A percentile compares a stretch with the other conserved stretches of the same genome.
Conservation (phyloP, 1,140 invertebrate genomes). For the Lordiphosa stackelbergi region DNA sequence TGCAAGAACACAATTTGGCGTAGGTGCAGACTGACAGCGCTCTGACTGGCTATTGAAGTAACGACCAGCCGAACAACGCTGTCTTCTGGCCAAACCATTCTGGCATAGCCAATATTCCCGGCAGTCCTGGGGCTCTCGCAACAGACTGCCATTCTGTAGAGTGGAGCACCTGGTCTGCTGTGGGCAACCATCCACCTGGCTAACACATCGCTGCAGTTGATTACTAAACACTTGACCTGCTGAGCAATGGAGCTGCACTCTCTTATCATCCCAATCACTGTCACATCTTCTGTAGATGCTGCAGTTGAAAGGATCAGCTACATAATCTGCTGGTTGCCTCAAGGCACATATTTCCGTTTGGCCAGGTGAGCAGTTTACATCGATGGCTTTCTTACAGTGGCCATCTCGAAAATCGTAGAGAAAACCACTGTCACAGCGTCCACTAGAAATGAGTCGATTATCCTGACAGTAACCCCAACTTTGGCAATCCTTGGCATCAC, state of each 20-base stretch:
- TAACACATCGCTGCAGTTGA: conserved; percentile 27
- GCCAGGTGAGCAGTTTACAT: conserved; percentile 15
- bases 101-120: conserved; percentile 25
- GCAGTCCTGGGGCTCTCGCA: conserved; percentile 30
- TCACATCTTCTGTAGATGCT: conserved; percentile 16
- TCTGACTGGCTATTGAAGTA: conserved; percentile 35
- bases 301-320: conserved; percentile 32
- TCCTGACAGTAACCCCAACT: conserved; percentile 38
- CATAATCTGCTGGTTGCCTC: conserved; percentile 2
- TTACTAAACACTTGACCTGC: conserved; percentile 35
- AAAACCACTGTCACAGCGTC: conserved; percentile 9
- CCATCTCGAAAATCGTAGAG: conserved; percentile 27
- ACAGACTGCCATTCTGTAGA: conserved; percentile 16
- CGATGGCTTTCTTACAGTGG: conserved; percentile 7
- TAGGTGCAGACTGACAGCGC: conserved; percentile 24
- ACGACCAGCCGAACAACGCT: conserved; percentile 26
- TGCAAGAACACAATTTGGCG: conserved; percentile 19
- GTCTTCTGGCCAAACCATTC: conserved; percentile 17
- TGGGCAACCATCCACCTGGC: conserved; percentile 20
- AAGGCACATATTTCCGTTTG: conserved; percentile 22
- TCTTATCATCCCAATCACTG: conserved; percentile 2
- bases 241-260: neutral
- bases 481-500: conserved; percentile 32
- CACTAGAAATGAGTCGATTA: conserved; percentile 5
- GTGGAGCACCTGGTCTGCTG: conserved; percentile 30